A percentile compares a stretch with the other conserved stretches of the same genome.
Conservation (phyloP, 2,113 vertebrate genomes). For the Tragelaphus strepsiceros region DNA sequence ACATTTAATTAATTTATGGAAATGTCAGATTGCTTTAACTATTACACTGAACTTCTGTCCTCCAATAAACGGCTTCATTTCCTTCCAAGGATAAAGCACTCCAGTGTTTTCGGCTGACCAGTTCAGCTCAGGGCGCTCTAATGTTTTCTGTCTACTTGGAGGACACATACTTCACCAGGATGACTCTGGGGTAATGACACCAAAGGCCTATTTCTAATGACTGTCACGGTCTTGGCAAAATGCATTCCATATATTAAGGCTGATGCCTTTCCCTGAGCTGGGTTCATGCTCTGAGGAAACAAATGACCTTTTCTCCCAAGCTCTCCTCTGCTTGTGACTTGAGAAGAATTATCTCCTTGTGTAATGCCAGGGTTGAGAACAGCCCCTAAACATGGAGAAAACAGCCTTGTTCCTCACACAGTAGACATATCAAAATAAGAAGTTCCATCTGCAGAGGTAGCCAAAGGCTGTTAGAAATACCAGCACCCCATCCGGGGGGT, state of each 20-base stretch:
- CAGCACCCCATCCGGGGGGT: neutral
- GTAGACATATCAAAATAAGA: rapidly evolving
- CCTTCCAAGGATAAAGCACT: slow-evolving; percentile 72
- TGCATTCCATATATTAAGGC: slow-evolving; percentile 72
- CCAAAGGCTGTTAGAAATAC: neutral
- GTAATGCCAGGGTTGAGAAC: neutral
- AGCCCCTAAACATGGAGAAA: rapidly evolving
- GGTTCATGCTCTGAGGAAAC: slow-evolving; percentile 1
- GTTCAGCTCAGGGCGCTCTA: slow-evolving; percentile 67
- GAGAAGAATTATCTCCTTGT: neutral
- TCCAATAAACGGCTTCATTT: slow-evolving; percentile 75
- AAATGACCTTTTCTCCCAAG: slow-evolving; percentile 37
- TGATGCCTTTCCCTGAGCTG: slow-evolving; percentile 29
- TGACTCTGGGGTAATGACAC: slow-evolving; percentile 74
- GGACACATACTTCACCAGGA: slow-evolving; percentile 65
- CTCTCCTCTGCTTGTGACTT: neutral
- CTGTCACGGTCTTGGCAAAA: slow-evolving; percentile 57
- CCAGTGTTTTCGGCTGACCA: slow-evolving; percentile 75
- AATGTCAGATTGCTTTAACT: slow-evolving; percentile 67
- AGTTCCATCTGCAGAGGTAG: rapidly evolving
- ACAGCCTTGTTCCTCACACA: neutral
- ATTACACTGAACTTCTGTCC: slow-evolving; percentile 64
- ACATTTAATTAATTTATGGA: slow-evolving; percentile 41
- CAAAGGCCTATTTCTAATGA: slow-evolving; percentile 70
- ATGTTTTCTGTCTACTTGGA: slow-evolving; percentile 59